Conservation (phyloP, 2,888 invertebrate genomes). For the Venusia cambrica region DNA sequence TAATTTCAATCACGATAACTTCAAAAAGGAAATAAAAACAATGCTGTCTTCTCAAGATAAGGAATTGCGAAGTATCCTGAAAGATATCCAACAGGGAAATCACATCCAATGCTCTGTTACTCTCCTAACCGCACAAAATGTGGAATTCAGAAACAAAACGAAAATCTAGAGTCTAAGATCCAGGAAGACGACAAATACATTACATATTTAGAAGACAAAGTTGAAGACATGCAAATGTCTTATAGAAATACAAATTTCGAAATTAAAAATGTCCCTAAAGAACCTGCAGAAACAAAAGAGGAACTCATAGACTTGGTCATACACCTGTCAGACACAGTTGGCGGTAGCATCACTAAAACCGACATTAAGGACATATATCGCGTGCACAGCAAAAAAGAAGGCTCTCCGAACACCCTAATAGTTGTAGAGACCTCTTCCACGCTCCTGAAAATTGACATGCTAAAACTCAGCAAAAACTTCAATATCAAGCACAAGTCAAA, state of each 20-base stretch:
- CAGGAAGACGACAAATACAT: slow-evolving; percentile 3
- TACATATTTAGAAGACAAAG: background rate
- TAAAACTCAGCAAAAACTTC: slow-evolving; percentile 13
- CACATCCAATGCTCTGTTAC: slow-evolving; percentile 1
- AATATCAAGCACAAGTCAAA: slow-evolving; percentile 12
- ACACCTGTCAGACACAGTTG: too few relatives aligned
- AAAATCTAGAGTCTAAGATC: background rate
- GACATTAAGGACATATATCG: too few relatives aligned
- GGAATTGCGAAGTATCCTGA: slow-evolving; percentile 1
- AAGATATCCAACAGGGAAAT: slow-evolving; percentile 1
- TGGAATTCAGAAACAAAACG: slow-evolving; percentile 3
- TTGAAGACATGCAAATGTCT: background rate
- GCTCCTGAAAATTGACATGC: slow-evolving; percentile 7
- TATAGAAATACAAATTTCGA: too few relatives aligned
- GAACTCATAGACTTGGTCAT: too few relatives aligned
- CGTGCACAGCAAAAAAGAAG: slow-evolving; percentile 4
- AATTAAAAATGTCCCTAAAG: too few relatives aligned
- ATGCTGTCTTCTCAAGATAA: background rate
- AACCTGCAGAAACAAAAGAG: too few relatives aligned
- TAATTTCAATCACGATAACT: too few relatives aligned
- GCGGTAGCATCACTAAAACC: too few relatives aligned
- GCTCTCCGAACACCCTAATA: background rate
- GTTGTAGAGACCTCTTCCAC: slow-evolving; percentile 11
- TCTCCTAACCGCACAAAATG: slow-evolving; percentile 1
- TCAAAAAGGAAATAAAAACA: background rate